phyloP scores from a whole-genome alignment of 2,797 vertebrate species.

The Pagetopsis macropterus region DNA sequence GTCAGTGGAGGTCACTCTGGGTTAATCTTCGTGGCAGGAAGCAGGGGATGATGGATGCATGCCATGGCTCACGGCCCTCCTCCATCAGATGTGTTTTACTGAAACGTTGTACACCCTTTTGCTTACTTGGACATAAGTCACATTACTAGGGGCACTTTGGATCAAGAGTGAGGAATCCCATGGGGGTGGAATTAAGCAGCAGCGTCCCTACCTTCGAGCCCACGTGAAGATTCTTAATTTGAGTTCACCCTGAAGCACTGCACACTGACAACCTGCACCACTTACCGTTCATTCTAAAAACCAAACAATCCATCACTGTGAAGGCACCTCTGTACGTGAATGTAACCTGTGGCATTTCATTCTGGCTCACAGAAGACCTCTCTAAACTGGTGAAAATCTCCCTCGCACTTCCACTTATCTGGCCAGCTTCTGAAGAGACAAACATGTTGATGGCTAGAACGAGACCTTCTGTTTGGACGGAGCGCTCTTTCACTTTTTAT shows the following conservation, averaged over 20 bases:
- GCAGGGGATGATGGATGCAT: slow-evolving; percentile 50
- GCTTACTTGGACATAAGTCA: slow-evolving; percentile 19
- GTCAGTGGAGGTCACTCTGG: slow-evolving; percentile 37
- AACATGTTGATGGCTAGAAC: neutral
- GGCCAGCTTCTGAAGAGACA: neutral
- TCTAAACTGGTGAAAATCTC: slow-evolving; percentile 25
- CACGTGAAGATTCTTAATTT: slow-evolving; percentile 40
- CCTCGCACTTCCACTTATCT: neutral
- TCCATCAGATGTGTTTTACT: slow-evolving; percentile 20
- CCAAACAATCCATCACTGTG: slow-evolving; percentile 67
- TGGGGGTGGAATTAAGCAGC: slow-evolving; percentile 12
- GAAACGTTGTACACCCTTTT: slow-evolving; percentile 21
- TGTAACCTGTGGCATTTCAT: slow-evolving; percentile 45
- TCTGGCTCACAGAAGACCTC: slow-evolving; percentile 16
- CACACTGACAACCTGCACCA: slow-evolving; percentile 32
- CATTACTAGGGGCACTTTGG: slow-evolving; percentile 8
- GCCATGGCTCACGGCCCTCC: slow-evolving; percentile 21
- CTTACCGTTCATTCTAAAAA: slow-evolving; percentile 50
- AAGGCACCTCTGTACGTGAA: slow-evolving; percentile 29
- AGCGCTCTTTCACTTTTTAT: neutral
- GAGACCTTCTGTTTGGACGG: neutral
- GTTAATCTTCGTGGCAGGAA: slow-evolving; percentile 56
- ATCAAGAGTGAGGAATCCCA: neutral
- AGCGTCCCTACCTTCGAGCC: slow-evolving; percentile 39
- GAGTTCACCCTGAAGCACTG: slow-evolving; percentile 28